Conservation (phyloP, 2,113 vertebrate genomes). For the Strigops habroptila region DNA sequence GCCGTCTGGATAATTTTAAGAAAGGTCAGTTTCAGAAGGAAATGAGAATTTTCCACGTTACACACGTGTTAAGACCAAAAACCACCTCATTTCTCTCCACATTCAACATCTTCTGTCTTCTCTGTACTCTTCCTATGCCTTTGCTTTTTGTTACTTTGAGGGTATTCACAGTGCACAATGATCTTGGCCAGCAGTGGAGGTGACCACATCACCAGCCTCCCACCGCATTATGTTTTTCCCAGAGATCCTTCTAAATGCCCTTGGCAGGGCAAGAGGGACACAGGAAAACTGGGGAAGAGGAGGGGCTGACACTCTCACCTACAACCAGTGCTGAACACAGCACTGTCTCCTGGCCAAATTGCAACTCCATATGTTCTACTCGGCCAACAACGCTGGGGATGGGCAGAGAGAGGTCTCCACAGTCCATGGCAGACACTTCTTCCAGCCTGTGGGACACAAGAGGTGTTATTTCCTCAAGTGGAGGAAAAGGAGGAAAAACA, state of each 20-base stretch:
- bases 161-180: not conserved
- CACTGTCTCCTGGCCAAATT: slow-evolving; percentile 82
- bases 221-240: not conserved
- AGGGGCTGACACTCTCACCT: slow-evolving; percentile 72
- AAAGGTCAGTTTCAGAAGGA: not conserved
- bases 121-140: not conserved
- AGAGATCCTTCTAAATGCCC: not conserved
- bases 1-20: not conserved
- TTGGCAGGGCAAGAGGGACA: not conserved
- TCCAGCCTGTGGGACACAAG: slow-evolving; percentile 67
- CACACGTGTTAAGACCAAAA: not conserved
- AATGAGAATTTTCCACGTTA: not conserved
- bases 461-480: slow-evolving; percentile 1
- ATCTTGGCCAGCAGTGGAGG: not conserved
- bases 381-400: slow-evolving; percentile 40
- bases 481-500: not conserved
- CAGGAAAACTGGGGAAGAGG: not conserved
- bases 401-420: slow-evolving; percentile 36
- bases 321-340: slow-evolving; percentile 83
- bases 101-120: not conserved
- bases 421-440: slow-evolving; percentile 48
- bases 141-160: not conserved
- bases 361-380: slow-evolving; percentile 80
- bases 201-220: not conserved
- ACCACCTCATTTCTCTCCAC: not conserved